Evolutionary conservation across 2,888 invertebrate species (phyloP).

Genomic region (Mesorhabditis sp.): DNA sequence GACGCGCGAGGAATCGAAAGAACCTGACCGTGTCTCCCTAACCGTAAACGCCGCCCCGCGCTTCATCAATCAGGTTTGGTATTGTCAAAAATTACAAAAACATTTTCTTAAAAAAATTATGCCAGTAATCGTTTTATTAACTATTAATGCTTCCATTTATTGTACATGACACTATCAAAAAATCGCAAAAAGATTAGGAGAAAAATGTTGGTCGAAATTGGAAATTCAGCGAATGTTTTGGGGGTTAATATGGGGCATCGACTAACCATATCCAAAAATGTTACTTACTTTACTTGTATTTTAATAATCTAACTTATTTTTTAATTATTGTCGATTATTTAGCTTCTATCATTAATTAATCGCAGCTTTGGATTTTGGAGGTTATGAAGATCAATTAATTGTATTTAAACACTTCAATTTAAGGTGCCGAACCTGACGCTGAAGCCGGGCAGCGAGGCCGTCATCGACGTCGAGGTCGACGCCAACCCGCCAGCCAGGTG

Average conservation of each 20-base stretch:
- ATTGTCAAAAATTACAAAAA: too few species aligned
- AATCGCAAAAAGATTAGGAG: too few species aligned
- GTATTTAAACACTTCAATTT: background rate
- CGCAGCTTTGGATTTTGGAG: too few species aligned
- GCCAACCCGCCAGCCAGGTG: conserved; percentile 46
- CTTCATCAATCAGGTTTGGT: conserved; percentile 33
- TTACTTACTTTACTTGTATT: background rate
- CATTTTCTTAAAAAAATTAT: background rate
- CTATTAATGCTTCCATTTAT: too few species aligned
- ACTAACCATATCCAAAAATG: background rate
- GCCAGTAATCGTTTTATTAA: background rate
- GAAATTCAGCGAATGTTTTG: too few species aligned
- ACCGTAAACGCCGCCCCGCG: conserved; percentile 38
- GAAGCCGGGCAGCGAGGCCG: conserved; percentile 45
- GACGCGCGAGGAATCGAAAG: conserved; percentile 12
- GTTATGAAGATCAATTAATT: too few species aligned
- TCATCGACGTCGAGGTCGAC: conserved; percentile 56
- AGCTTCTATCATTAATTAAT: too few species aligned
- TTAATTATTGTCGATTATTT: too few species aligned
- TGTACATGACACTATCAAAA: too few species aligned
- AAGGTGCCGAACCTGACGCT: conserved; percentile 51
- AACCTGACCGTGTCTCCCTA: conserved; percentile 20
- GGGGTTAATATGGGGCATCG: too few species aligned
- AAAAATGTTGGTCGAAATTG: too few species aligned
- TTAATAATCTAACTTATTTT: too few species aligned